A percentile compares a stretch with the other conserved stretches of the same genome.
Conservation (phyloP, 2,888 invertebrate genomes). For the Ferdinandea cuprea region DNA sequence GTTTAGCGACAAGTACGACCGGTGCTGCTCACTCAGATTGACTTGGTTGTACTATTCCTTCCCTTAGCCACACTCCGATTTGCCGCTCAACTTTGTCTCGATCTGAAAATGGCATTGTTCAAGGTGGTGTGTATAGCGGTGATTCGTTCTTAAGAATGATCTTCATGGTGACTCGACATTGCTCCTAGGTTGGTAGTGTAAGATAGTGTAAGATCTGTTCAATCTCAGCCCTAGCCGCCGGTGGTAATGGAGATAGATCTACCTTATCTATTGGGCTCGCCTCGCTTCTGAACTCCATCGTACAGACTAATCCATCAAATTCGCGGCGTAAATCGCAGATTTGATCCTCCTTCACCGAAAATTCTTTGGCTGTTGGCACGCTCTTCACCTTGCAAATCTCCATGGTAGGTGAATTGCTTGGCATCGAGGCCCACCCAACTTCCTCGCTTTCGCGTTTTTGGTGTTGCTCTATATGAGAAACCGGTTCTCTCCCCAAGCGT, state of each 20-base stretch:
- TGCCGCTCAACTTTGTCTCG: conserved; percentile 75
- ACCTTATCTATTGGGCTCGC: not conserved
- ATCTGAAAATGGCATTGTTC: conserved; percentile 39
- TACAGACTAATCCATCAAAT: not conserved
- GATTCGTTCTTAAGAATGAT: conserved; percentile 5
- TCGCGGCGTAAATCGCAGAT: not conserved
- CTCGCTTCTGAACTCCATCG: not conserved
- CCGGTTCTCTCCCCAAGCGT: not conserved
- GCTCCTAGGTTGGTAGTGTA: not conserved
- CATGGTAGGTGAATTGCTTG: conserved; percentile 3
- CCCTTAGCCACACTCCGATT: conserved; percentile 77
- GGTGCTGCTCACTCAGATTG: conserved; percentile 78
- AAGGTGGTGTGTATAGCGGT: conserved; percentile 3
- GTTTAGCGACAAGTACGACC: conserved; percentile 76
- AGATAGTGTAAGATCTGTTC: not conserved
- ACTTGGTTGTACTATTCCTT: conserved; percentile 78
- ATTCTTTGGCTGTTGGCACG: not conserved
- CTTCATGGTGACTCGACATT: not conserved
- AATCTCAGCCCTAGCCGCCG: not conserved
- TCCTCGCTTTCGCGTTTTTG: not conserved
- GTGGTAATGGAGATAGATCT: not conserved
- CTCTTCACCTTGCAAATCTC: not conserved
- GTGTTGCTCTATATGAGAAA: not conserved
- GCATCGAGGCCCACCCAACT: not conserved
- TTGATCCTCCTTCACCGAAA: not conserved